phyloP scores from a whole-genome alignment of 2,888 invertebrate species.

The Cataglyphis altisquamis region DNA sequence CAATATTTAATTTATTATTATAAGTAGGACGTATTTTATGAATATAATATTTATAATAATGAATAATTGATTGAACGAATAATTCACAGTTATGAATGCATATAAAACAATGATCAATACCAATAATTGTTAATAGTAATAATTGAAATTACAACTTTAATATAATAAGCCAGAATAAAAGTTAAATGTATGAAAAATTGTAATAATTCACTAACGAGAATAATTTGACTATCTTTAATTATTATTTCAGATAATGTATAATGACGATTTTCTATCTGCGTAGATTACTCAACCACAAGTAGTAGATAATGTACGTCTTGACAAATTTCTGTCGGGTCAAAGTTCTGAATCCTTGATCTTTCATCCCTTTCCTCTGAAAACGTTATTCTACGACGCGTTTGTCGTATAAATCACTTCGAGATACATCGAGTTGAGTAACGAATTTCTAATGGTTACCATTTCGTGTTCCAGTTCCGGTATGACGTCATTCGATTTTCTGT shows the following conservation, averaged over 20 bases:
- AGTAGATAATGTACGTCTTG: conserved; percentile 2
- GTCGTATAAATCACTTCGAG: conserved; percentile 56
- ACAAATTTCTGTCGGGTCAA: conserved; percentile 31
- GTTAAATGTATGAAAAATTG: not conserved
- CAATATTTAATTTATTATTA: not conserved
- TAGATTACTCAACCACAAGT: conserved; percentile 22
- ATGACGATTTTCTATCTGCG: not conserved
- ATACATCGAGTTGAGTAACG: conserved; percentile 48
- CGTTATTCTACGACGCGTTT: conserved; percentile 14
- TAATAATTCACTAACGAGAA: conserved; percentile 6
- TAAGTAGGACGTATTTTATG: not conserved
- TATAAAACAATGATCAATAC: not conserved
- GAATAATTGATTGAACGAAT: not conserved
- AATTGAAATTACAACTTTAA: not conserved
- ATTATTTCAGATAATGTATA: conserved; percentile 10
- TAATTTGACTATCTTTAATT: conserved; percentile 24
- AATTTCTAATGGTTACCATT: conserved; percentile 45
- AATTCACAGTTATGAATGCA: not conserved
- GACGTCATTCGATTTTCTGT: conserved; percentile 13
- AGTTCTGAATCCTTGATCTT: conserved; percentile 35
- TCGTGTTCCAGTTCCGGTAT: conserved; percentile 18
- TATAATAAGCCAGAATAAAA: conserved; percentile 15
- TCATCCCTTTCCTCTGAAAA: conserved; percentile 40
- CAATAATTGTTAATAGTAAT: no score
- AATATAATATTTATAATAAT: not conserved